Evolutionary conservation across 2,888 invertebrate species (phyloP), one percentile per base, ranked within the genome.

Genomic region (Drosophila rubida): DNA sequence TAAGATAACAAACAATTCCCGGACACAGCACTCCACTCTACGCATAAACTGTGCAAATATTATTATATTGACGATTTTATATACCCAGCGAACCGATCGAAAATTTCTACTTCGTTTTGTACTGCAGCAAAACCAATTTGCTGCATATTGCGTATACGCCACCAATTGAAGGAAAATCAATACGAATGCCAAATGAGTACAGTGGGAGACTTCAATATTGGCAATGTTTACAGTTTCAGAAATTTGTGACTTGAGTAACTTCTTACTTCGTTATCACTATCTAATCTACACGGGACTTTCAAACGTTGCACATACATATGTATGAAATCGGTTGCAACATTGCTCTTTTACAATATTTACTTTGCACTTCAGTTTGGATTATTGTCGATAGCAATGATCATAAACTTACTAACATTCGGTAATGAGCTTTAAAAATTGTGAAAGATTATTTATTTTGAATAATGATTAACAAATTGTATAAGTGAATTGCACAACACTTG

Each of bases 1-100:
- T 87, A 67, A 78, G 73, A 81, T 81, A 71, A 65, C 22, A 49
- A 16, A 14, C 27, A 27, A 32, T 11, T 32, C n/a, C 14, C 30
- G 13, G 35, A 1, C 27, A 9, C 14, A 37, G 22, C 22, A 19
- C 22, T 50, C 22, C 16, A 42, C 48, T 57, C 42, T 39, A 59
- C 13, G 48, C 55, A 46, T 25, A 46, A 55, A 13, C 13, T 22
- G n/a, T 57, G 44, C 14, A 55, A 72, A 68, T 68, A 61, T 69
- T 60, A 46, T 22, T 14, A 23, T 49, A 62, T 57, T 69, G 51
- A 71, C 57, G 32, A 16, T 55, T 64, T 59, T 35, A 50, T 59
- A 32, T 41, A 13, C 45, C 45, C 22, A 30, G 4, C 1, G 4
- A 32, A n/a, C 30, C 11, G 3, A 46, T 8, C 8, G 7, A 51